Evolutionary conservation across 2,888 invertebrate species (phyloP).

Genomic region (Toxonevra muliebris): DNA sequence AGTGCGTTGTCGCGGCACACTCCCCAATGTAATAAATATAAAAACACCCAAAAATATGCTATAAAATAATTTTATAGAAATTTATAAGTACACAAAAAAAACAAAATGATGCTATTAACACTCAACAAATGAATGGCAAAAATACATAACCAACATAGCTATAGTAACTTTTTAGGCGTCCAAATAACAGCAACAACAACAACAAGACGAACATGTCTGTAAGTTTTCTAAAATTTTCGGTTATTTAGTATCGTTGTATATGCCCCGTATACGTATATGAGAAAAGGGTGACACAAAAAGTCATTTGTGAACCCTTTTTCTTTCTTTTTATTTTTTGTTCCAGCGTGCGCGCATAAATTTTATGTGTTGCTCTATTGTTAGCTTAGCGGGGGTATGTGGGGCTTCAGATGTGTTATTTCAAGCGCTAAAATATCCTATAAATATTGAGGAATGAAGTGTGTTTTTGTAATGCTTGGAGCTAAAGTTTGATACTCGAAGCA

Average conservation of each 20-base stretch:
- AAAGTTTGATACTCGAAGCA: background rate
- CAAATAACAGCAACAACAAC: background rate
- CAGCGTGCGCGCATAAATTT: constrained; percentile 22
- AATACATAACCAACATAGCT: background rate
- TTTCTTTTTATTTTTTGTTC: background rate
- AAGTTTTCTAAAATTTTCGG: constrained; percentile 10
- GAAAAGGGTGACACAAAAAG: background rate
- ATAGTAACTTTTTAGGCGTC: background rate
- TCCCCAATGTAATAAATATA: constrained; percentile 63
- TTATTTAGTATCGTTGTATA: constrained; percentile 11
- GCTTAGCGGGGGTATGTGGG: background rate
- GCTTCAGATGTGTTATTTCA: background rate
- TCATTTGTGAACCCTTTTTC: constrained; percentile 9
- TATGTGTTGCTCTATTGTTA: constrained; percentile 11
- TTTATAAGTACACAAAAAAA: constrained; percentile 12
- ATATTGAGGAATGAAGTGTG: constrained; percentile 23
- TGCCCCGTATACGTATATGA: background rate
- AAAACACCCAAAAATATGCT: constrained; percentile 60
- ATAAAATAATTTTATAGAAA: constrained; percentile 52
- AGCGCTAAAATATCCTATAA: constrained; percentile 23
- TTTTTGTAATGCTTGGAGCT: background rate
- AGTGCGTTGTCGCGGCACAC: constrained; percentile 19
- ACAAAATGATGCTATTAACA: constrained; percentile 10
- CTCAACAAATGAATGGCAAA: background rate
- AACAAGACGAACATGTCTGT: background rate